Conservation (phyloP, 2,797 vertebrate species). For the Oophaga sylvatica region DNA sequence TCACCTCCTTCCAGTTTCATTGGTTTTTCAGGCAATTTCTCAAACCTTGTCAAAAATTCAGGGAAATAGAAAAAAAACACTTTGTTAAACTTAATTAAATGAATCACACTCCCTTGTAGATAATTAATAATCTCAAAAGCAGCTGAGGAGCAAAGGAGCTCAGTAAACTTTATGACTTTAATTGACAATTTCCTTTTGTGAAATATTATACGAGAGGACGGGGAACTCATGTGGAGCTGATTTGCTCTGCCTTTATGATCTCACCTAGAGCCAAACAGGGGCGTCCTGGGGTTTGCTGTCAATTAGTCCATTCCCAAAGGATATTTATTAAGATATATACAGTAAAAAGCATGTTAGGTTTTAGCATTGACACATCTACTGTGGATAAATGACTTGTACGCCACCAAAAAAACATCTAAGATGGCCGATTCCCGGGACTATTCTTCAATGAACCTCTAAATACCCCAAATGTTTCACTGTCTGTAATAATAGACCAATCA, state of each 20-base stretch:
- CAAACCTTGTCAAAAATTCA: background rate
- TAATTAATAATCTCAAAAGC: slow-evolving; percentile 42
- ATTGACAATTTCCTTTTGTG: slow-evolving; percentile 42
- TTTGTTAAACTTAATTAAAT: slow-evolving; percentile 49
- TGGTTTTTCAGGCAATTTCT: background rate
- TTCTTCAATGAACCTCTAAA: background rate
- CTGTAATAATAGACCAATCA: too few species aligned
- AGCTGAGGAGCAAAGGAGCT: slow-evolving; percentile 17
- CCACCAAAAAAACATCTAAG: background rate
- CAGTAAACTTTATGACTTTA: slow-evolving; percentile 39
- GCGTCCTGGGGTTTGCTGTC: background rate
- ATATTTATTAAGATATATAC: background rate
- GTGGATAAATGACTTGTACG: background rate
- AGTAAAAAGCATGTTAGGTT: background rate
- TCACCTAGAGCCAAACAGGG: slow-evolving; percentile 1
- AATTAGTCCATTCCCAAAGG: slow-evolving; percentile 17
- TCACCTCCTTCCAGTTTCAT: background rate
- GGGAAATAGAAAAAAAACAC: background rate
- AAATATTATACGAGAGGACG: background rate
- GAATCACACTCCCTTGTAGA: slow-evolving; percentile 26
- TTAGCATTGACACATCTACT: background rate
- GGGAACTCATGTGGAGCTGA: background rate
- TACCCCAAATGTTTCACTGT: background rate
- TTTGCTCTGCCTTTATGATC: background rate
- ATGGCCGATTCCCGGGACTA: background rate